Conservation (phyloP, 1,140 invertebrate species). For the Phymastichus coffea region DNA sequence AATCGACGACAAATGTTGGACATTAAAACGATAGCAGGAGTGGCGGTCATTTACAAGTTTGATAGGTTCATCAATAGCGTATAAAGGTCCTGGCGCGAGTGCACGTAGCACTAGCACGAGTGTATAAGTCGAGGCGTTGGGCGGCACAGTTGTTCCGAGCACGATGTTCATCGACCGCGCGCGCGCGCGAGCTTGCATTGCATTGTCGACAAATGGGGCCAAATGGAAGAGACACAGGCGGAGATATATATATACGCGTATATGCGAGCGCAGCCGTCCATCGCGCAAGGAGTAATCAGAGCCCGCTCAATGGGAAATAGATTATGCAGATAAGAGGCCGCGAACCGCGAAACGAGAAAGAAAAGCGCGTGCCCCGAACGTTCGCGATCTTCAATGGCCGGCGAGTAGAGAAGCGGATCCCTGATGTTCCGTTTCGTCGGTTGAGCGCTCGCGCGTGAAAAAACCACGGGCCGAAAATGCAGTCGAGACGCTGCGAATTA, state of each 20-base stretch:
- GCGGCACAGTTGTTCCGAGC: no score
- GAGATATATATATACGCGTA: neutral
- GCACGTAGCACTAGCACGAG: no score
- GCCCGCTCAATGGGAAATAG: slow-evolving; percentile 16
- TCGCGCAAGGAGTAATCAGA: slow-evolving; percentile 6
- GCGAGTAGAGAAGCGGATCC: neutral
- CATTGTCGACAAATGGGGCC: neutral
- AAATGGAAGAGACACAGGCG: neutral
- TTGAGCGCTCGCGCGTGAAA: neutral
- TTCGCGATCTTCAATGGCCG: neutral
- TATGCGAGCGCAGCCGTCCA: neutral
- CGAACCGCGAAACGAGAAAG: neutral
- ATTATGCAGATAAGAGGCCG: slow-evolving; percentile 9
- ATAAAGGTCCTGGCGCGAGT: no score
- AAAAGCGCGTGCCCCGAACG: neutral
- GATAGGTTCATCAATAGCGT: no score
- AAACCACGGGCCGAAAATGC: neutral
- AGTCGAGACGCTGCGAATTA: no score
- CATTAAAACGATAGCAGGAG: no score
- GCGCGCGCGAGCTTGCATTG: no score
- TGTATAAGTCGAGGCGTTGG: no score
- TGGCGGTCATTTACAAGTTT: no score
- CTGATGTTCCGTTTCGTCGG: neutral
- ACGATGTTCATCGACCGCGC: neutral
- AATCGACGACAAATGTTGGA: no score